phyloP scores from a whole-genome alignment of 2,888 invertebrate species.

The Lasioglossum vierecki region DNA sequence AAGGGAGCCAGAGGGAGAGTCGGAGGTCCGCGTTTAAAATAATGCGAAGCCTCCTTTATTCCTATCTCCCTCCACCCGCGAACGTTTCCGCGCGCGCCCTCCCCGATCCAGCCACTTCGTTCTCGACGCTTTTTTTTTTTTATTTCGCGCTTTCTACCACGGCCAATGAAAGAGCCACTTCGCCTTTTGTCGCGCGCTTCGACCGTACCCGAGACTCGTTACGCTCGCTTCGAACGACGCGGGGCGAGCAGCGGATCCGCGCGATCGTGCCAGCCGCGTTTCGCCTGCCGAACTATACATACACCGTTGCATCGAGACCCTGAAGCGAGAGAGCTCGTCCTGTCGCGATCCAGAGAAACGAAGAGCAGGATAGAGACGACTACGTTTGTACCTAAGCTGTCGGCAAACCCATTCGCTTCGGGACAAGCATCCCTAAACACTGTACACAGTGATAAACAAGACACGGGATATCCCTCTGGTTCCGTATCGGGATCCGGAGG shows the following conservation, averaged over 20 bases:
- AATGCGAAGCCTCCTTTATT: slow-evolving; percentile 71
- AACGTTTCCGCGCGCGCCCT: slow-evolving; percentile 38
- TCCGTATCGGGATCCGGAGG: background rate
- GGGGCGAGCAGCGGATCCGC: slow-evolving; percentile 11
- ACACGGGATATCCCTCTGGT: too few species aligned
- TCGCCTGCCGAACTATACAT: background rate
- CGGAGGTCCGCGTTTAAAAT: slow-evolving; percentile 73
- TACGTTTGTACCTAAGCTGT: too few species aligned
- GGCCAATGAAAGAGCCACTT: slow-evolving; percentile 81
- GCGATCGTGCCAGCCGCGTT: slow-evolving; percentile 1
- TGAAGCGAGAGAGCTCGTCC: background rate
- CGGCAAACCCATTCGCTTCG: too few species aligned
- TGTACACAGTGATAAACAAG: too few species aligned
- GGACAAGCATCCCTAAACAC: too few species aligned
- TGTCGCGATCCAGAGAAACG: background rate
- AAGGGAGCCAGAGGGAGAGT: slow-evolving; percentile 28
- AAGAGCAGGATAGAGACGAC: background rate
- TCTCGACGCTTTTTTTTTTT: slow-evolving; percentile 69
- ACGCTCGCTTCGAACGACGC: slow-evolving; percentile 39
- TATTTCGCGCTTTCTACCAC: slow-evolving; percentile 75
- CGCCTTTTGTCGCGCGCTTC: slow-evolving; percentile 77
- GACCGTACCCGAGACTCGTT: slow-evolving; percentile 47
- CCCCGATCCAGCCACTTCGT: slow-evolving; percentile 52
- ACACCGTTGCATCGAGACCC: background rate
- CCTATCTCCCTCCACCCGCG: slow-evolving; percentile 46